Base-by-base conservation (phyloP, 2,113 vertebrate genomes). In the Rhabdomys dilectus region DNA sequence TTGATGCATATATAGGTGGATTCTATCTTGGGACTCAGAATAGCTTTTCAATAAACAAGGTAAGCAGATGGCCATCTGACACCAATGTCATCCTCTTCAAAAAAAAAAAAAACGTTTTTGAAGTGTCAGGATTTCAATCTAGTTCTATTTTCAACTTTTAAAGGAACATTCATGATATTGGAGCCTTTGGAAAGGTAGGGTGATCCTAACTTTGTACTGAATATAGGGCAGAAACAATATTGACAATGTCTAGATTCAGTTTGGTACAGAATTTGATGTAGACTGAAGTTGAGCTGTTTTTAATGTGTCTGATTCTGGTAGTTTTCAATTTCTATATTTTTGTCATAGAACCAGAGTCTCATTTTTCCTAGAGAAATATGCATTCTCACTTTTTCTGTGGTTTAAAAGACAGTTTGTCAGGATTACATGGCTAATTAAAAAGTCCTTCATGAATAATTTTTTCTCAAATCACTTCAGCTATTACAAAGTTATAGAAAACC, bases 391-490 rank as follows among this genome's bases (percentile, higher is more conserved):
- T 85, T 62, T 75, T 70, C 26, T 62, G 58, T 42, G 26, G 24
- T 94, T 93, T 92, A n/a, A 91, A 92, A 93, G 22, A 51, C 22
- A 34, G 21, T 96, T 93, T 95, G 36, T 90, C 45, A 86, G 39
- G 13, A 88, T 93, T 91, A 72, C 12, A 29, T 73, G 26, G 7
- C 1, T 88, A 81, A 91, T 88, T 94, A 51, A 94, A 94, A 91
- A 6, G 5, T 91, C 56, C 19, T 58, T 91, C 7, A 72, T 51
- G 19, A 51, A 90, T 80, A 16, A 48, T 85, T 89, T 48, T 39
- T 87, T n/a, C 45, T 26, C 87, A 90, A 90, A 93, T 94, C 60
- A 88, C 76, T 91, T 90, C 84, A 66, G 45, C 34, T 91, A 60
- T 81, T 80, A 73, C 10, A 24, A 81, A 60, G 91, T 88, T 31